phyloP scores from a whole-genome alignment of 2,113 vertebrate species.

The Pyrgilauda ruficollis region DNA sequence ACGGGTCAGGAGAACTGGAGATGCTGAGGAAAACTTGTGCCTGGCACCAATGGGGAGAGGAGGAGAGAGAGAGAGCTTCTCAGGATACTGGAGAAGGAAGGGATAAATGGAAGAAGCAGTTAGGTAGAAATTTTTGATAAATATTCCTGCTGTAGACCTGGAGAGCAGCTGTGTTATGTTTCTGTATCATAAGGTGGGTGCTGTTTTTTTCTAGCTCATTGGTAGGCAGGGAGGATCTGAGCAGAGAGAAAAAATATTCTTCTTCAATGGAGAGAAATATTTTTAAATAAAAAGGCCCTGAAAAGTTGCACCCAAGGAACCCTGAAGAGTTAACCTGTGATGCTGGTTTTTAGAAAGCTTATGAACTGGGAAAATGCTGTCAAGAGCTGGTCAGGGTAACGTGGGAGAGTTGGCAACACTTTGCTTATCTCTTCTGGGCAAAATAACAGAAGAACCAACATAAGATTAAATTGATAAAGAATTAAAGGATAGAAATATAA shows the following conservation, averaged over 20 bases:
- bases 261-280: background rate
- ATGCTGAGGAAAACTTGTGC: background rate
- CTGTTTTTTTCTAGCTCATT: background rate
- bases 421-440: background rate
- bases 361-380: background rate
- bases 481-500: constrained; percentile 43
- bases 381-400: background rate
- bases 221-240: background rate
- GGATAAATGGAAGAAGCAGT: background rate
- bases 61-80: background rate
- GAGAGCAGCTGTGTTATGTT: background rate
- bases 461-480: constrained; percentile 12
- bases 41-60: background rate
- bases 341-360: background rate
- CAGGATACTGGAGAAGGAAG: background rate
- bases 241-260: background rate
- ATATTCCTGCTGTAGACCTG: background rate
- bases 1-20: background rate
- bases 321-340: background rate
- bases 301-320: background rate
- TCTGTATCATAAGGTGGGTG: background rate
- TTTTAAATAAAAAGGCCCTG: background rate
- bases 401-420: background rate
- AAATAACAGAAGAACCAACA: background rate
- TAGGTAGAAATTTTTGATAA: background rate